A percentile compares a stretch with the other conserved stretches of the same genome.
Conservation (phyloP, 2,797 vertebrate genomes). For the Anas bahamensis region DNA sequence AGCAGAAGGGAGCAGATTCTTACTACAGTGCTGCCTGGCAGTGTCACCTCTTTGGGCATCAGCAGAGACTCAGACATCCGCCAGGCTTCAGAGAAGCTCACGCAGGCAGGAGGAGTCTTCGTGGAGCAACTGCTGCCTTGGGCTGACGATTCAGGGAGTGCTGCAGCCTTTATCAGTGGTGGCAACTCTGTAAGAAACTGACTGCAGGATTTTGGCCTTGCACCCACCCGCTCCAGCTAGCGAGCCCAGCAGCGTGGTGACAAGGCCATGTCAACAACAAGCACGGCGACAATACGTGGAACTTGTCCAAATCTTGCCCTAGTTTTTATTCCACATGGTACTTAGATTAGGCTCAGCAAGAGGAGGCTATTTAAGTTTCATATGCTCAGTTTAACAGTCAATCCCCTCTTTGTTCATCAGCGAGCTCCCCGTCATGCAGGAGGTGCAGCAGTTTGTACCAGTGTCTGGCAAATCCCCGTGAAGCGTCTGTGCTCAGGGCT, state of each 20-base stretch:
- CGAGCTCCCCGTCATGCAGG: fast-evolving
- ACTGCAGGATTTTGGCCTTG: background rate
- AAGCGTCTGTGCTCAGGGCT: background rate
- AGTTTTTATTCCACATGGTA: background rate
- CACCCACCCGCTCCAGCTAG: background rate
- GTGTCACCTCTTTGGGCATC: background rate
- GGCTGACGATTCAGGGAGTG: background rate
- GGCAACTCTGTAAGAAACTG: background rate
- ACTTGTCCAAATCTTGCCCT: background rate
- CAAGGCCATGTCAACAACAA: background rate
- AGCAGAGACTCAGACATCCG: background rate
- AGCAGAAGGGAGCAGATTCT: background rate
- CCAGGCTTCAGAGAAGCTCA: background rate
- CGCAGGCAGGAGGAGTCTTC: background rate
- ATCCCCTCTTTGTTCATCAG: background rate
- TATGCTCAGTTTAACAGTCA: background rate
- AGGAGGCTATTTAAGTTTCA: background rate
- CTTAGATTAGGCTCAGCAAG: background rate
- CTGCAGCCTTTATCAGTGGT: no score
- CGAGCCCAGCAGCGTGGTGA: fast-evolving
- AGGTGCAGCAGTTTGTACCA: background rate
- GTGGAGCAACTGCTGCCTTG: background rate
- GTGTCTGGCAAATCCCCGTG: background rate
- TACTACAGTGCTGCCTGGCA: background rate
- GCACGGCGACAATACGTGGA: background rate